Conservation (phyloP, 2,888 invertebrate species). For the Hirtodrosophila trivittata region DNA sequence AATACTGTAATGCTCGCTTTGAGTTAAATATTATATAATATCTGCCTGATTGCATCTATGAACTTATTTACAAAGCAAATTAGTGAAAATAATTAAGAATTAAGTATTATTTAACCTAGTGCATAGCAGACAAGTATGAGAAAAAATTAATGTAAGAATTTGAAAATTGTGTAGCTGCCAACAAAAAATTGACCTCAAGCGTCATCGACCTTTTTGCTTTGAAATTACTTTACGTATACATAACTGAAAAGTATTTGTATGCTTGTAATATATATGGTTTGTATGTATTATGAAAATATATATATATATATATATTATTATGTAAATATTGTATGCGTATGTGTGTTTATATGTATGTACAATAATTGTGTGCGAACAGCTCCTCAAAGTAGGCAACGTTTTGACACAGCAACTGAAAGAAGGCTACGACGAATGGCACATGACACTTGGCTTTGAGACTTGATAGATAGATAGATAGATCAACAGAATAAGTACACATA, state of each 20-base stretch:
- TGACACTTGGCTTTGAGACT: conserved; percentile 45
- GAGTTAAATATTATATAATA: conserved; percentile 7
- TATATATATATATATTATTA: too few species aligned
- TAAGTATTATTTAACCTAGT: conserved; percentile 14
- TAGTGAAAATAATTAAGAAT: conserved; percentile 7
- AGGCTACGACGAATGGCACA: conserved; percentile 34
- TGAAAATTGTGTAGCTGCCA: conserved; percentile 47
- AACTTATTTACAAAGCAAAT: conserved; percentile 28
- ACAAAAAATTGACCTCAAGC: conserved; percentile 53
- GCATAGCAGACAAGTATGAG: conserved; percentile 22
- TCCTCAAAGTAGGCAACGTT: conserved; percentile 36
- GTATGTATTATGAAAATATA: too few species aligned
- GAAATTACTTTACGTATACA: neutral
- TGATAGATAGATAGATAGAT: neutral
- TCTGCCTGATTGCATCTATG: conserved; percentile 2
- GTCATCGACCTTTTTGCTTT: conserved; percentile 22
- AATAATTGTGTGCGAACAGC: conserved; percentile 14
- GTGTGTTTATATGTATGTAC: conserved; percentile 30
- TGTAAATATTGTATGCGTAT: conserved; percentile 2
- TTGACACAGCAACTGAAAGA: conserved; percentile 25
- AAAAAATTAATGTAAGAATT: conserved; percentile 25
- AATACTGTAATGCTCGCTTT: too few species aligned
- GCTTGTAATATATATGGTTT: conserved; percentile 10
- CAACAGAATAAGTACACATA: too few species aligned
- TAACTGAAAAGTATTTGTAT: neutral